Percentiles rank a stretch among this genome's conserved stretches.
Conservation (phyloP, 2,797 vertebrate genomes). For the Siniperca obscura region DNA sequence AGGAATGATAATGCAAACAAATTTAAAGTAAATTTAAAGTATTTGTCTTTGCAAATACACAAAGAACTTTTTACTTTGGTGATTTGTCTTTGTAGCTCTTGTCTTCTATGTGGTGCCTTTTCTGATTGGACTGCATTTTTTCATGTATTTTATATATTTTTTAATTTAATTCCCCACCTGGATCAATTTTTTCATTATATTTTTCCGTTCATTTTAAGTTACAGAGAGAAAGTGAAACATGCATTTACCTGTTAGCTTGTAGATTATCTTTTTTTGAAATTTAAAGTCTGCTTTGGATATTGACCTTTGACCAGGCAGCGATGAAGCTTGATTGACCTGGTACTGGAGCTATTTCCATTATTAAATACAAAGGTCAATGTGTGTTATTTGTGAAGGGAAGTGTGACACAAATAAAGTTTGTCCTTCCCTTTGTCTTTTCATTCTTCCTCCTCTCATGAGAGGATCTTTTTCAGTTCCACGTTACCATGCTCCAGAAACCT, state of each 20-base stretch:
- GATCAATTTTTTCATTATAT: too few species aligned
- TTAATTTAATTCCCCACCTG: not conserved
- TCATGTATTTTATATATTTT: not conserved
- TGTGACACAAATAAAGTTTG: not conserved
- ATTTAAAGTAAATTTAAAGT: too few species aligned
- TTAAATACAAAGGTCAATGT: not conserved
- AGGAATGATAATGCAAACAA: too few species aligned
- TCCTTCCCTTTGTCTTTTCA: not conserved
- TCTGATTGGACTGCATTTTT: not conserved
- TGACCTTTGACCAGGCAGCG: not conserved
- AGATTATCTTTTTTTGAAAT: not conserved
- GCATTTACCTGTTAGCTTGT: not conserved
- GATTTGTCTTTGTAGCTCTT: not conserved
- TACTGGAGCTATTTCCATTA: not conserved
- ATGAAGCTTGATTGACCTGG: not conserved
- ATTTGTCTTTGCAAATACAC: not conserved
- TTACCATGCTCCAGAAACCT: conserved; percentile 77
- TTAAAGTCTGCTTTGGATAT: not conserved
- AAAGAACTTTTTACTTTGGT: not conserved
- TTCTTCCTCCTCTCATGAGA: conserved; percentile 16
- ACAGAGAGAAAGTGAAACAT: not conserved
- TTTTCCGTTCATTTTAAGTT: not conserved
- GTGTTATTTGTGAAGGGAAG: not conserved
- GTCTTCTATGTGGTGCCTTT: too few species aligned
- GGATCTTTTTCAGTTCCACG: conserved; percentile 29